Evolutionary conservation across 2,113 vertebrate genomes (phyloP).

Genomic region (Erinaceus europaeus): DNA sequence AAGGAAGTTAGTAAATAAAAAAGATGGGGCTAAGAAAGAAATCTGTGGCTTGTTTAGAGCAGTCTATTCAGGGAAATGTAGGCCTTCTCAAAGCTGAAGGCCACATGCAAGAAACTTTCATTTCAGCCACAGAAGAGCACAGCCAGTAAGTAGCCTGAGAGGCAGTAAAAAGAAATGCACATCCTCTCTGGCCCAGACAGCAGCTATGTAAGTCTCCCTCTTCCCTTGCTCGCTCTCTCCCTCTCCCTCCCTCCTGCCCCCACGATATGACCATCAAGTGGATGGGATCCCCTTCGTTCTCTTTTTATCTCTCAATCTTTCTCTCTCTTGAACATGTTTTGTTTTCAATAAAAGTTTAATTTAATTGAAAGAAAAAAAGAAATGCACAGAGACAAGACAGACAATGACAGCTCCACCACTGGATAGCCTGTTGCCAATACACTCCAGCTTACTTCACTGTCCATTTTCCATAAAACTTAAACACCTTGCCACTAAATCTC

Average conservation of each 20-base stretch:
- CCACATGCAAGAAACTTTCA: neutral
- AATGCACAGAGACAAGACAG: neutral
- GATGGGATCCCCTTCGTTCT: too few relatives aligned
- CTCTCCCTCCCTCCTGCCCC: neutral
- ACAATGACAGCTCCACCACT: too few relatives aligned
- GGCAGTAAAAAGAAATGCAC: neutral
- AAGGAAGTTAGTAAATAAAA: conserved; percentile 41
- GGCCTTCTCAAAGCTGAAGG: neutral
- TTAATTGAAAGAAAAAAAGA: too few relatives aligned
- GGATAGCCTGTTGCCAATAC: too few relatives aligned
- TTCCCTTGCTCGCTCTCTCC: neutral
- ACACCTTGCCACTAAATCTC: too few relatives aligned
- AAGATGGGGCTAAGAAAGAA: neutral
- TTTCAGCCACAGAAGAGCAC: neutral
- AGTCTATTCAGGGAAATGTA: neutral
- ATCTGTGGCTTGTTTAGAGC: neutral
- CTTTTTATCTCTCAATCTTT: too few relatives aligned
- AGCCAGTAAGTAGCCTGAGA: neutral
- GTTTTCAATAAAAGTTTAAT: too few relatives aligned
- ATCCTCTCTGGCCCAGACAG: neutral
- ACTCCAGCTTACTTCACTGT: too few relatives aligned
- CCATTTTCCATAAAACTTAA: too few relatives aligned
- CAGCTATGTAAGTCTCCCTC: accelerated
- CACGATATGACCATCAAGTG: too few relatives aligned
- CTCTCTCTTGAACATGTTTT: too few relatives aligned